These are phyloP conservation scores for Rhyacichthys aspro DNA, from an alignment of 2,797 vertebrate genomes.

Conservation along the genomic window DNA sequence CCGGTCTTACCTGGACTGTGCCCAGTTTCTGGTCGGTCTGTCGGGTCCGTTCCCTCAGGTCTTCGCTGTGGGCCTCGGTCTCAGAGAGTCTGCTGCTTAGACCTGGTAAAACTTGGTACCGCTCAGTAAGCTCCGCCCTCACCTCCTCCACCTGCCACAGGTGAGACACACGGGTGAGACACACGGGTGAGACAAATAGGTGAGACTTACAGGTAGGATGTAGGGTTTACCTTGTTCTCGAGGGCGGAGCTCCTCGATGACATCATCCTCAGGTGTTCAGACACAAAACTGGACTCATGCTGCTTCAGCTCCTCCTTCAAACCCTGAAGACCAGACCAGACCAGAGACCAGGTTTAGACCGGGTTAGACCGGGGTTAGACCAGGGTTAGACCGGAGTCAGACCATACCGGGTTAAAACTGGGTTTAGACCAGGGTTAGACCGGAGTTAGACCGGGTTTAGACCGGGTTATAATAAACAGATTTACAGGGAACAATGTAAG, in stretches of 20 bases:
- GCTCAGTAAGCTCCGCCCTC: slow-evolving; percentile 77
- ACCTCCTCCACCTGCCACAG: slow-evolving; percentile 80
- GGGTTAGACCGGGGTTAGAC: not conserved
- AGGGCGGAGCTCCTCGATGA: slow-evolving; percentile 87
- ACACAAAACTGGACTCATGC: slow-evolving; percentile 89
- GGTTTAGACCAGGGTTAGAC: no score
- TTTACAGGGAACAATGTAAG: no score
- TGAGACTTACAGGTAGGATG: no score
- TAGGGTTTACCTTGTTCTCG: slow-evolving; percentile 89
- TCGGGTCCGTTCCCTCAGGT: slow-evolving; percentile 78
- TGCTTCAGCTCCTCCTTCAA: slow-evolving; percentile 94
- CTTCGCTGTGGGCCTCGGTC: slow-evolving; percentile 73
- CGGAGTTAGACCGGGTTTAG: no score
- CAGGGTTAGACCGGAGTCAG: no score
- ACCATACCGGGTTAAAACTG: no score
- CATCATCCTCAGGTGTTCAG: slow-evolving; percentile 93
- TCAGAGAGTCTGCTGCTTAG: slow-evolving; percentile 78
- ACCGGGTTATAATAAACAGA: no score
- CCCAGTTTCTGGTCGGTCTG: slow-evolving; percentile 80
- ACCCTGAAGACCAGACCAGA: slow-evolving; percentile 82
- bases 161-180: accelerated
- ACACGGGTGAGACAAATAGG: no score
- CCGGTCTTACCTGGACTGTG: slow-evolving; percentile 6
- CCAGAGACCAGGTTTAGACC: slow-evolving; percentile 27
- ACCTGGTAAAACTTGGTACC: slow-evolving; percentile 79